A percentile compares a stretch with the other conserved stretches of the same genome.
These are phyloP conservation scores for Brachystomella parvula DNA, from an alignment of 1,140 invertebrate species.

Conservation along the genomic window DNA sequence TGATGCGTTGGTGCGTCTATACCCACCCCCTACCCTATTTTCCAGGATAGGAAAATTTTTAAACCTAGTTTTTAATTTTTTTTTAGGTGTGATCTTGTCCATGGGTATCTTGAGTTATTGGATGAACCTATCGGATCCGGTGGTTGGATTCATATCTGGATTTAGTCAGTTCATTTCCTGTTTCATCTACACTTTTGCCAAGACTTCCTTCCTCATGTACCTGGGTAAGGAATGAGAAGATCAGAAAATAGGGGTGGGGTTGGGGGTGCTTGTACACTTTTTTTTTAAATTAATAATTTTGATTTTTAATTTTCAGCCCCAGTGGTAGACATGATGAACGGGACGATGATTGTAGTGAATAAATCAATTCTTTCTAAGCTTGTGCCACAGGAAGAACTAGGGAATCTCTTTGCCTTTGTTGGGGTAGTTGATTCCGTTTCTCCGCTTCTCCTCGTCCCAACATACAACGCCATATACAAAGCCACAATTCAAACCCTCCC, in stretches of 20 bases:
- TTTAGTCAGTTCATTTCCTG: conserved; percentile 10
- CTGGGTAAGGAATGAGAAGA: not conserved
- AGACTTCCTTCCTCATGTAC: conserved; percentile 5
- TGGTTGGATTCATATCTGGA: conserved; percentile 4
- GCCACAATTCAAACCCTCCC: conserved; percentile 4
- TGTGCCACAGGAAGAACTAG: conserved; percentile 15
- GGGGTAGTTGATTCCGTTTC: conserved; percentile 11
- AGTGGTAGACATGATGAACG: conserved; percentile 24
- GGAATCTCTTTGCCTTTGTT: conserved; percentile 25
- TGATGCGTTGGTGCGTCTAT: no score
- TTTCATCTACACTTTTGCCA: conserved; percentile 13
- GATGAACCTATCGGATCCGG: conserved; percentile 3
- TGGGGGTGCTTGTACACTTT: not conserved
- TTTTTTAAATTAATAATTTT: not conserved
- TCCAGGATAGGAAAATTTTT: no score
- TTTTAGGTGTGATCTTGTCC: conserved; percentile 9
- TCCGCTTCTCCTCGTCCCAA: conserved; percentile 7
- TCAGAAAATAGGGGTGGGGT: no score
- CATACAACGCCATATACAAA: conserved; percentile 17
- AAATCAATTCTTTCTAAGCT: conserved; percentile 24
- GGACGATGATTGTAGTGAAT: conserved; percentile 18
- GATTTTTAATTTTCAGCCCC: conserved; percentile 19
- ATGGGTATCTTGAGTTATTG: conserved; percentile 11
- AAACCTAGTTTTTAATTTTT: no score
- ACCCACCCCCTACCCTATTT: no score